These are phyloP conservation scores for Rhopalosiphum padi DNA, from an alignment of 1,140 invertebrate species.

Conservation along the genomic window DNA sequence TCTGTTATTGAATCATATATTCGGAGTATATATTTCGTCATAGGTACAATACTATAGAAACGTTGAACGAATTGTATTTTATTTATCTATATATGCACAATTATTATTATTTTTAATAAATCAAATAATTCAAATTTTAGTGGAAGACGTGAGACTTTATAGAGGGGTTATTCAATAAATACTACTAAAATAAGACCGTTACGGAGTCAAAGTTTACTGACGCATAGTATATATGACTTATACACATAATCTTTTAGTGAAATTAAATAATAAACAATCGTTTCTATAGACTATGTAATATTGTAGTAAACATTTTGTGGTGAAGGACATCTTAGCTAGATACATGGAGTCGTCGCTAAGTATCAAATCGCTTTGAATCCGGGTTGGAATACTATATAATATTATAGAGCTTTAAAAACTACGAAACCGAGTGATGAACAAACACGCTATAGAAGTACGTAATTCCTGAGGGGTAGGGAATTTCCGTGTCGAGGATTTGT, in stretches of 20 bases:
- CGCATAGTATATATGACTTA: neutral
- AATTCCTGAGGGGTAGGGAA: neutral
- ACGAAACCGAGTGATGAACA: neutral
- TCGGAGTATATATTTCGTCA: no score
- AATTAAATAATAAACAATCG: neutral
- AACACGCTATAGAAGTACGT: neutral
- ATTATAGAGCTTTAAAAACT: neutral
- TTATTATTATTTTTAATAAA: neutral
- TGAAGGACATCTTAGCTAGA: neutral
- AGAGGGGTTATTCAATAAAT: neutral
- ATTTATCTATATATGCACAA: neutral
- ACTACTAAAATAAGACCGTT: neutral
- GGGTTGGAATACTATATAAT: neutral
- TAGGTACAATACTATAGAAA: neutral
- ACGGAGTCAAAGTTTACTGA: neutral
- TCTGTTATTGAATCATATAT: no score
- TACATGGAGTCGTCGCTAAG: neutral
- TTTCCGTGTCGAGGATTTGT: constrained; percentile 2
- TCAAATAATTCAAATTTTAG: no score
- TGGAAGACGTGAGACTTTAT: no score
- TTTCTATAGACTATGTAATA: neutral
- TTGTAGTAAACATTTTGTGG: neutral
- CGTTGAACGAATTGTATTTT: neutral
- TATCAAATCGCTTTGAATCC: neutral
- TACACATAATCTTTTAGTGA: neutral